phyloP scores from a whole-genome alignment of 2,888 invertebrate species.

The Drosophila austrosaltans region DNA sequence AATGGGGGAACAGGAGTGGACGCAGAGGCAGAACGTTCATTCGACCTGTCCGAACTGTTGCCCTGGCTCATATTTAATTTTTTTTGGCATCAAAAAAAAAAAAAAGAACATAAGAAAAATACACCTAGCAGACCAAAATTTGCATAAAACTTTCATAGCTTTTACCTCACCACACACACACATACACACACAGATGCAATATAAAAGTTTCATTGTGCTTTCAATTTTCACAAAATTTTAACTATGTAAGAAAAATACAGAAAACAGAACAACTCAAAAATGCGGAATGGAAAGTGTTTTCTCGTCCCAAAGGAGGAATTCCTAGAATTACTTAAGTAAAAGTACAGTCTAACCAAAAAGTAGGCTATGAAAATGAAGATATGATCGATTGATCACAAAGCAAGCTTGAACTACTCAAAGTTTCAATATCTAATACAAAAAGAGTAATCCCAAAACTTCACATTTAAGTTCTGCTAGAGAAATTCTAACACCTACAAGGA shows the following conservation, averaged over 20 bases:
- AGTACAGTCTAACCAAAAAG: no score
- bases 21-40: not conserved
- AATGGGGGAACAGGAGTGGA: not conserved
- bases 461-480: no score
- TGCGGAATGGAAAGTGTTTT: not conserved
- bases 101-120: slow-evolving; percentile 49
- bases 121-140: slow-evolving; percentile 38
- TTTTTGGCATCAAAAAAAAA: slow-evolving; percentile 25
- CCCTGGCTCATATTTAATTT: slow-evolving; percentile 43
- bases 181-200: slow-evolving; percentile 46
- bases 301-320: not conserved
- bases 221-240: slow-evolving; percentile 7
- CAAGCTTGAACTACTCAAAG: no score
- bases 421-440: no score
- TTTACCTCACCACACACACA: slow-evolving; percentile 47
- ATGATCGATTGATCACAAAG: no score
- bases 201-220: slow-evolving; percentile 59
- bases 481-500: no score
- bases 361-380: no score
- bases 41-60: slow-evolving; percentile 27
- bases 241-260: not conserved
- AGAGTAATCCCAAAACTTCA: no score
- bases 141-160: slow-evolving; percentile 70
- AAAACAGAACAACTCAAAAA: not conserved
- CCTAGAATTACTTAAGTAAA: not conserved